Evolutionary conservation across 1,140 invertebrate genomes (phyloP).

Genomic region (Mercenaria mercenaria): DNA sequence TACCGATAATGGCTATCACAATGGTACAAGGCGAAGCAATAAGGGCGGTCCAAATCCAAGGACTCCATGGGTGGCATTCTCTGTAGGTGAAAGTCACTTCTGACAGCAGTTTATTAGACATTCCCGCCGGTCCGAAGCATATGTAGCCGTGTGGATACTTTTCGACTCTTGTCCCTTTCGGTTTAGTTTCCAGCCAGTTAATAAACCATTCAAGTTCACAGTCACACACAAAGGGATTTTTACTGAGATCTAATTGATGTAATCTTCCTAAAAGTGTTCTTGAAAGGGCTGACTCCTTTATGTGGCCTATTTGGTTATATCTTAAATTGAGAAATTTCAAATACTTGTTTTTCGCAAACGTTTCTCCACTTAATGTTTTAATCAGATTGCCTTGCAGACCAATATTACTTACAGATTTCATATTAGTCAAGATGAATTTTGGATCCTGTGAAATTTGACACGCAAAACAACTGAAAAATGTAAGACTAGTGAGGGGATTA

Average conservation of each 20-base stretch:
- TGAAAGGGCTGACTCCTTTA: background rate
- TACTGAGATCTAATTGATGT: background rate
- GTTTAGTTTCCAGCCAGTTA: background rate
- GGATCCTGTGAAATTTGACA: background rate
- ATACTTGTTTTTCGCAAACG: background rate
- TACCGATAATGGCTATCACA: background rate
- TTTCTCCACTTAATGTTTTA: background rate
- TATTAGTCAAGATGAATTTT: background rate
- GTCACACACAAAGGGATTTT: background rate
- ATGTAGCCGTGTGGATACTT: background rate
- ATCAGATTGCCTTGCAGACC: background rate
- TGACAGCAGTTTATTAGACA: background rate
- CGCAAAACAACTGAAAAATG: too few species aligned
- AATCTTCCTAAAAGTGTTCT: background rate
- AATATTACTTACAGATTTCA: background rate
- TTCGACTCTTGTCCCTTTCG: background rate
- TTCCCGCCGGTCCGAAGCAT: background rate
- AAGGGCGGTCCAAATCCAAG: background rate
- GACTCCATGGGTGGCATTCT: background rate
- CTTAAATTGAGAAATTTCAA: background rate
- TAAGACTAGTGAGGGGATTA: too few species aligned
- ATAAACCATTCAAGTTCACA: background rate
- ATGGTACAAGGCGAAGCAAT: background rate
- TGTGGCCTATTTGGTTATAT: background rate
- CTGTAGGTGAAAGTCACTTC: background rate